A percentile compares a stretch with the other conserved stretches of the same genome.
phyloP scores from a whole-genome alignment of 1,140 invertebrate genomes.

The Cotesia glomerata region DNA sequence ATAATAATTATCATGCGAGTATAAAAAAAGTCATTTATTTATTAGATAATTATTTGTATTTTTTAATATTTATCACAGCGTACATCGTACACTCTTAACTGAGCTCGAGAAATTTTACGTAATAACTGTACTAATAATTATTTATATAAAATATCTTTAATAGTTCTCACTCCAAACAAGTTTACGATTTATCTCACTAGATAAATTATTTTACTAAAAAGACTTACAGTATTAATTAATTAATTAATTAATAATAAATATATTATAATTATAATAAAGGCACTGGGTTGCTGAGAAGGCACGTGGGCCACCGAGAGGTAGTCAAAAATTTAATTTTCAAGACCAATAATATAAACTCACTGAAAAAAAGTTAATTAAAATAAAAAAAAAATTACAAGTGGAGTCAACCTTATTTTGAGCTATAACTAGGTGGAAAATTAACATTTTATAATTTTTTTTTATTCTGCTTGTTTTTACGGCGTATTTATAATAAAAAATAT shows the following conservation, averaged over 20 bases:
- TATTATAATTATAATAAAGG: slow-evolving; percentile 29
- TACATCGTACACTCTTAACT: slow-evolving; percentile 45
- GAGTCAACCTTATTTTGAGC: no score
- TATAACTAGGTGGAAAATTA: no score
- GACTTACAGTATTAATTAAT: background rate
- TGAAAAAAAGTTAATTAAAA: slow-evolving; percentile 2
- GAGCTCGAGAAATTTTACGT: slow-evolving; percentile 30
- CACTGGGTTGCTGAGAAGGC: slow-evolving; percentile 27
- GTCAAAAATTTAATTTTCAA: background rate
- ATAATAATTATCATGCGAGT: slow-evolving; percentile 18
- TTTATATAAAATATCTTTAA: background rate
- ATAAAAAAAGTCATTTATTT: slow-evolving; percentile 27
- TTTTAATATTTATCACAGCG: slow-evolving; percentile 53
- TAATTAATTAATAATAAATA: slow-evolving; percentile 4
- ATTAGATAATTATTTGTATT: slow-evolving; percentile 33
- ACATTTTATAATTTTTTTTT: no score
- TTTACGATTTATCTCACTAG: no score
- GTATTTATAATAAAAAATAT: no score
- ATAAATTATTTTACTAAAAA: background rate
- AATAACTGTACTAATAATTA: background rate
- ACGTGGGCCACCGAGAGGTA: slow-evolving; percentile 18
- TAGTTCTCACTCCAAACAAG: no score
- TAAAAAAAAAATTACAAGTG: no score
- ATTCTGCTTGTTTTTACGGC: no score
- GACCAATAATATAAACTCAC: background rate